These are phyloP conservation scores for Halcyon smyrnensis DNA, from an alignment of 2,797 vertebrate species.

Conservation along the genomic window DNA sequence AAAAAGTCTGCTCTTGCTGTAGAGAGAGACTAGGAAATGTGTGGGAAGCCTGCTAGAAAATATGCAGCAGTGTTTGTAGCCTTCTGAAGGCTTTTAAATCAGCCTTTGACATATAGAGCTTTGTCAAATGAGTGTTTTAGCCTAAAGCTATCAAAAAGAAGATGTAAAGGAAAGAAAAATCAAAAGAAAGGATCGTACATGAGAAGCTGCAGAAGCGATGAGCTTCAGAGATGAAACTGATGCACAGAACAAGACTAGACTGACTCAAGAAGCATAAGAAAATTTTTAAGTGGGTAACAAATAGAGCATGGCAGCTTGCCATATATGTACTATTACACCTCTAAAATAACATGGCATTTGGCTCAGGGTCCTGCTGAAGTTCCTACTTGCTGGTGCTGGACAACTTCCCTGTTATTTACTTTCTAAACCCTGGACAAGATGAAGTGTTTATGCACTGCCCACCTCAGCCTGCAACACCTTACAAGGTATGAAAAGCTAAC, in stretches of 20 bases:
- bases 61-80: not conserved
- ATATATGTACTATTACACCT: not conserved
- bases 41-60: not conserved
- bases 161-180: not conserved
- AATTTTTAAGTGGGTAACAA: not conserved
- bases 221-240: not conserved
- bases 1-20: not conserved
- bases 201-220: not conserved
- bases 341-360: not conserved
- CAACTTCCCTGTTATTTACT: not conserved
- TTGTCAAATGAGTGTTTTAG: not conserved
- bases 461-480: not conserved
- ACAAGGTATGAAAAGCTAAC: not conserved
- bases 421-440: not conserved
- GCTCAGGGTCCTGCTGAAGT: not conserved
- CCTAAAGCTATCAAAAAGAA: not conserved
- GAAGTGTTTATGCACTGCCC: not conserved
- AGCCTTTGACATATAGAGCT: not conserved
- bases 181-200: not conserved
- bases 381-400: not conserved
- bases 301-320: not conserved
- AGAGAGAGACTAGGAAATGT: not conserved
- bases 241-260: not conserved
- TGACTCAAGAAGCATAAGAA: not conserved
- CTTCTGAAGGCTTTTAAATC: not conserved